Evolutionary conservation across 2,888 invertebrate genomes (phyloP).

Genomic region (Cheilosia pagana): DNA sequence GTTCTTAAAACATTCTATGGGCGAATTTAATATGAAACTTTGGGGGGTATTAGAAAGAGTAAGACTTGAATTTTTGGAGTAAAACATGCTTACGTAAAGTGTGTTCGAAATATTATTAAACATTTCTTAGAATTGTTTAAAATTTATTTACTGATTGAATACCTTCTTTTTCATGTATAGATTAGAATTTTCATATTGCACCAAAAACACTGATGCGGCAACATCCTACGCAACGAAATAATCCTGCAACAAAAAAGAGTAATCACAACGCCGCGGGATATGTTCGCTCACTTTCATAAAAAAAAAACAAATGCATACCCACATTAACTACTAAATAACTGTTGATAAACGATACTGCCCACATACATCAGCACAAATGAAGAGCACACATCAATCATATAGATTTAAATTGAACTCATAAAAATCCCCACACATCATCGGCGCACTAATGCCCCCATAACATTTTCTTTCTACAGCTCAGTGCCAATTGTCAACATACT

Average conservation of each 20-base stretch:
- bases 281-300: neutral
- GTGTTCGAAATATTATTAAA: too few species aligned
- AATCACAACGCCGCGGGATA: neutral
- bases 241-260: neutral
- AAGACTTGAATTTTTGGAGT: too few species aligned
- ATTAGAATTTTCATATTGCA: too few species aligned
- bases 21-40: too few species aligned
- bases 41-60: too few species aligned
- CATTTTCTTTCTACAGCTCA: slow-evolving; percentile 8
- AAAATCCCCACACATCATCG: slow-evolving; percentile 45
- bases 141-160: too few species aligned
- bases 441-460: slow-evolving; percentile 33
- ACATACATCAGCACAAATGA: slow-evolving; percentile 11
- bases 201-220: too few species aligned
- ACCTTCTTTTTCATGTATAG: too few species aligned
- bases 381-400: slow-evolving; percentile 52
- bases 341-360: slow-evolving; percentile 17
- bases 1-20: too few species aligned
- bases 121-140: too few species aligned
- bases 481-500: slow-evolving; percentile 13
- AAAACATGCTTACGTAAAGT: too few species aligned
- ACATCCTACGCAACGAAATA: neutral
- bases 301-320: slow-evolving; percentile 27
- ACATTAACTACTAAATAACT: slow-evolving; percentile 29
- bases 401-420: slow-evolving; percentile 37